Conservation (phyloP, 2,797 vertebrate species). For the Aselliscus stoliczkanus region DNA sequence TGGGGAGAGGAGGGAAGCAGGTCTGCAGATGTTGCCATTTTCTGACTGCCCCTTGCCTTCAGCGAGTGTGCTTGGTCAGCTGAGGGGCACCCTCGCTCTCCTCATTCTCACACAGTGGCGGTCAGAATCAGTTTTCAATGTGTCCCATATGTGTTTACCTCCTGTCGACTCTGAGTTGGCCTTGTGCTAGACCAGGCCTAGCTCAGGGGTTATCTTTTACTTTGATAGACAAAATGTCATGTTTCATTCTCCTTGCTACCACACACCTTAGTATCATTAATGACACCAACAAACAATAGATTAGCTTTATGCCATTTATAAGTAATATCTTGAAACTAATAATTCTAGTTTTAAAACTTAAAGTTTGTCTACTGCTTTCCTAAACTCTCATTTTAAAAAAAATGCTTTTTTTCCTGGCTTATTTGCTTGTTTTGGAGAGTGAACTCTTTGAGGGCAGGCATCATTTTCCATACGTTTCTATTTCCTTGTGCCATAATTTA, state of each 20-base stretch:
- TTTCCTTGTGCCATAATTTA: neutral
- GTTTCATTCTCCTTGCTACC: neutral
- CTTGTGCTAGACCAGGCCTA: neutral
- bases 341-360: neutral
- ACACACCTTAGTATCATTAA: neutral
- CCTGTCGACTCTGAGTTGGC: neutral
- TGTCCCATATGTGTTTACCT: neutral
- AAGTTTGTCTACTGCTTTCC: neutral
- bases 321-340: neutral
- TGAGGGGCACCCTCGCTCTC: neutral
- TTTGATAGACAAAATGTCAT: neutral
- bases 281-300: neutral
- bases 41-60: neutral
- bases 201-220: neutral
- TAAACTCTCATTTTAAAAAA: neutral
- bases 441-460: neutral
- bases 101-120: constrained; percentile 4
- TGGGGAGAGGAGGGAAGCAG: neutral
- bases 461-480: neutral
- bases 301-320: neutral
- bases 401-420: neutral
- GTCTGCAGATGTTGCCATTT: neutral
- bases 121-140: neutral
- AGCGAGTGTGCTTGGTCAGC: neutral
- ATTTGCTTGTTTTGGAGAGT: neutral